Base-by-base conservation (phyloP, 2,113 vertebrate species). In the Limanda limanda region DNA sequence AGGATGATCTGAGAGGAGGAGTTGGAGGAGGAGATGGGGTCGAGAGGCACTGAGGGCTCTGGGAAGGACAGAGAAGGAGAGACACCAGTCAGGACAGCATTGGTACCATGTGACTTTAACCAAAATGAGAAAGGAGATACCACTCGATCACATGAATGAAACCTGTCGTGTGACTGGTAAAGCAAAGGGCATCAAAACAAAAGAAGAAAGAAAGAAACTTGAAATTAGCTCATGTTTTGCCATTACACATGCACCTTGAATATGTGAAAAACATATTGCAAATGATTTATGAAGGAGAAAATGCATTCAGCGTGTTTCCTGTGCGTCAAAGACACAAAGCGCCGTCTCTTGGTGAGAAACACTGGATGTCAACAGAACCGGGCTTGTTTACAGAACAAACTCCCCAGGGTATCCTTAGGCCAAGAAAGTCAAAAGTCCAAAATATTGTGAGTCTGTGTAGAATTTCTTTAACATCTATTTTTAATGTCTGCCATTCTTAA, bases 1-100 rank as follows among this genome's bases (percentile, higher is more conserved):
- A 99, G 81, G 64, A 96, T 96, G 79, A 99, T 98, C 93, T 98
- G 96, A 35, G 97, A 97, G 0, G 98, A 97, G 3, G 97, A 97
- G 88, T 97, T 98, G 63, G 98, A 98, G 24, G 96, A 95, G 0
- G 98, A 97, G 37, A 96, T 96, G 0, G 97, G 96, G 82, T 99
- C 98, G 60, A 97, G 91, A 0, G 98, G 98, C 21, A 97, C 96
- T 0, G 98, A 97, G 0, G 98, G 98, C 68, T 95, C 98, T 99
- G 95, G 0, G 1, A 27, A 31, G 61, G 79, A 55, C 9, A 10
- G 45, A 61, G 37, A 11, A n/a, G 61, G 27, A 48, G 42, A 63
- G 66, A 35, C 3, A 54, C 70, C 2, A 12, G 20, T 48, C 6
- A 70, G 27, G 27, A 51, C 42, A 35, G 14, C 5, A 31, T 3